Evolutionary conservation across 2,113 vertebrate genomes (phyloP), one percentile per base, ranked within the genome.

Genomic region (Abramis brama): DNA sequence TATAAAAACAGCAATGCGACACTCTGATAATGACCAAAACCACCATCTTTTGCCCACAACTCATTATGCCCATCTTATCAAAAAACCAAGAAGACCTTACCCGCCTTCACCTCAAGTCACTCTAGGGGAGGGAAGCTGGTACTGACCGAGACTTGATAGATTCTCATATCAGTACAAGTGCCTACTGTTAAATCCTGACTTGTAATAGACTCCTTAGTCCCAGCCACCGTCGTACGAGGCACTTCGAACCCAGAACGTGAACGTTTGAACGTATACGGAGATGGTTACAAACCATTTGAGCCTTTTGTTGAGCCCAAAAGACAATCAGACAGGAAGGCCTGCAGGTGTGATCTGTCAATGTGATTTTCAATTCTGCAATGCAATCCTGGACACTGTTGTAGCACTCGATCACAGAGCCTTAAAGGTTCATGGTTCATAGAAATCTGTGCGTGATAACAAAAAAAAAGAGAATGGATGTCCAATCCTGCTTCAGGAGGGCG

Each of bases 91-190:
- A 45, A 25, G 71, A 47, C 43, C 43, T 47, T 74, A 25, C 71
- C 43, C 23, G 1, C 15, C n/a, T 25, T 75, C 43, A 45, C 71
- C 43, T n/a, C 71, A 75, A 12, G 43, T 47, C n/a, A n/a, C 15
- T 79, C 11, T 27, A 43, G 55, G 5, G 5, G 33, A 2, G 23
- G 33, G 45, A 27, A 3, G 62, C 45, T 68, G 25, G 68, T 36
- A 81, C 79, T 82, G 79, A 52, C 17, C n/a, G 27, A 82, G 79
- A 23, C 45, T 30, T 47, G 39, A 30, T 47, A 78, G 19, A 59
- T 33, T 79, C 39, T 55, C 47, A 21, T 77, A 82, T 62, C 78
- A 80, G 79, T 68, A 82, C 39, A 82, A 82, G 79, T 82, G 79
- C 62, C 79, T 82, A 45, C 59, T 45, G 79, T 62, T 47, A 5